Conservation (phyloP, 1,140 invertebrate genomes). For the Meteorus sp. region DNA sequence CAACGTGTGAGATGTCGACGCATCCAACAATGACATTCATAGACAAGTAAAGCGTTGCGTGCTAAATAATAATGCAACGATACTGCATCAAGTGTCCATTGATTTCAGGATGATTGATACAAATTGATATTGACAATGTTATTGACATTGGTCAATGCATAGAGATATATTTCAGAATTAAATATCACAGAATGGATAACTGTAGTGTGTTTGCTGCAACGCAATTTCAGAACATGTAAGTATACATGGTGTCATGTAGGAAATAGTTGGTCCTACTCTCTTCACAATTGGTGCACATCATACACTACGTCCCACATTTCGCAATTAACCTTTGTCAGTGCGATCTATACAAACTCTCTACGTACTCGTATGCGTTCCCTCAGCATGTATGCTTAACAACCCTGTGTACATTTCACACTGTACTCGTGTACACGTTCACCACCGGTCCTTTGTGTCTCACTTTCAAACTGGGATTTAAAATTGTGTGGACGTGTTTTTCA, state of each 20-base stretch:
- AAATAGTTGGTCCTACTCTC: no score
- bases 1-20: conserved; percentile 29
- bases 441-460: not conserved
- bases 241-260: no score
- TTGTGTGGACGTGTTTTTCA: not conserved
- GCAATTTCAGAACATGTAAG: conserved; percentile 54
- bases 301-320: no score
- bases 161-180: no score
- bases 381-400: not conserved
- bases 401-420: not conserved
- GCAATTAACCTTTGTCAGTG: conserved; percentile 58
- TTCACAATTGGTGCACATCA: no score
- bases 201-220: conserved; percentile 37
- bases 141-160: no score
- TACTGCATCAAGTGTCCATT: conserved; percentile 10
- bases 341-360: conserved; percentile 27
- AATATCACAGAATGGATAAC: no score
- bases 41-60: no score
- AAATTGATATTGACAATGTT: no score
- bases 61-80: not conserved
- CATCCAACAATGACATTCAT: no score
- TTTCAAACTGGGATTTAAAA: not conserved
- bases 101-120: no score
- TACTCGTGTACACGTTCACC: not conserved
- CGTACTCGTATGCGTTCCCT: conserved; percentile 23